phyloP scores from a whole-genome alignment of 92 coral and sea anemone genomes.

The Parazoanthus darwini region DNA sequence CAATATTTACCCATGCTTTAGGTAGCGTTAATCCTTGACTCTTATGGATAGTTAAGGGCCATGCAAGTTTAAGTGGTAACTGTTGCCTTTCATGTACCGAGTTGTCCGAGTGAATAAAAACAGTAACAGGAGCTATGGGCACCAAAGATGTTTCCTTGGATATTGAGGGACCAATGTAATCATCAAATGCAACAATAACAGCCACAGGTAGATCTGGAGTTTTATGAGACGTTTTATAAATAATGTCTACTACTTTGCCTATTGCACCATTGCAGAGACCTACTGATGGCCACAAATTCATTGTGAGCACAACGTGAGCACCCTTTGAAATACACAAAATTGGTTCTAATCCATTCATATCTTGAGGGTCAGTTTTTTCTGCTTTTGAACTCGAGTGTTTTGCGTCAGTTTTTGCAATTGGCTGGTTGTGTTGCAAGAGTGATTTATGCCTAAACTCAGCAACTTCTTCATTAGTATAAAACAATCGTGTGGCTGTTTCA shows the following conservation, averaged over 20 bases:
- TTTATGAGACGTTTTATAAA: slow-evolving; percentile 47
- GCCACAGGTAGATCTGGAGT: slow-evolving; percentile 67
- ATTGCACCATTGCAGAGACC: slow-evolving; percentile 56
- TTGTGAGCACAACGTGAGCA: slow-evolving; percentile 57
- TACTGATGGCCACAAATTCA: slow-evolving; percentile 64
- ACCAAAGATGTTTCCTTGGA: slow-evolving; percentile 57
- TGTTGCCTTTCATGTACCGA: slow-evolving; percentile 55
- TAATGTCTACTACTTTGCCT: slow-evolving; percentile 50
- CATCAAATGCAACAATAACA: slow-evolving; percentile 56
- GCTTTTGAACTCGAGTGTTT: slow-evolving; percentile 55
- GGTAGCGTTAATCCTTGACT: slow-evolving; percentile 55
- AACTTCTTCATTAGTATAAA: too few species aligned
- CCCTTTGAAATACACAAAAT: slow-evolving; percentile 34
- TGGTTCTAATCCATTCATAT: slow-evolving; percentile 60
- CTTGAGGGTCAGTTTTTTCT: slow-evolving; percentile 50
- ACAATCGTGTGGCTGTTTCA: too few species aligned
- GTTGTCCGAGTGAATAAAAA: slow-evolving; percentile 42
- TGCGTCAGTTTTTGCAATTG: slow-evolving; percentile 34
- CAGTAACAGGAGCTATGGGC: slow-evolving; percentile 57
- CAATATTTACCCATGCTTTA: slow-evolving; percentile 56
- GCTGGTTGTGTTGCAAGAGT: too few species aligned
- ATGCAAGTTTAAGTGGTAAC: slow-evolving; percentile 54
- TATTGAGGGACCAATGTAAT: slow-evolving; percentile 59
- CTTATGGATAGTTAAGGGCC: slow-evolving; percentile 55
- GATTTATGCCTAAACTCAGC: too few species aligned